Base-by-base conservation (phyloP, 2,888 invertebrate species). In the Lepidonotus clava region DNA sequence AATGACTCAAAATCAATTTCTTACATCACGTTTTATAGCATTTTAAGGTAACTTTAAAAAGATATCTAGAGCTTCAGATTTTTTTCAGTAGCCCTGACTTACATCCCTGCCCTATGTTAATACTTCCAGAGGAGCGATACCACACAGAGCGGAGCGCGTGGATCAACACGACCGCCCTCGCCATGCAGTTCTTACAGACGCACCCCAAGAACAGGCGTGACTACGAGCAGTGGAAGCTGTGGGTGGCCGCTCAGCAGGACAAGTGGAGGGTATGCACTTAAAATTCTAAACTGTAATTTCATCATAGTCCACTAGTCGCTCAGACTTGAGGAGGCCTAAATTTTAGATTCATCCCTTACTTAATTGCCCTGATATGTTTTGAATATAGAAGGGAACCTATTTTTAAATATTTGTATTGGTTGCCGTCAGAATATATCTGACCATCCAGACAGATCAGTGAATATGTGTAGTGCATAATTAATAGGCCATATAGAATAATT, bases 91-190 rank as follows among this genome's bases (percentile, higher is more conserved):
- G n/a, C n/a, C n/a, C n/a, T n/a, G n/a, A n/a, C n/a, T n/a, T n/a
- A n/a, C n/a, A n/a, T n/a, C n/a, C n/a, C n/a, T n/a, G n/a, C n/a
- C n/a, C n/a, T n/a, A n/a, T n/a, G n/a, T n/a, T n/a, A n/a, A n/a
- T n/a, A n/a, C 11, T 38, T 84, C 24, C 90, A 94, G 94, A 90
- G 93, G 94, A 91, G 87, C 91, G 89, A 87, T 94, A 80, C 94
- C 95, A 90, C 92, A 90, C 91, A 38, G 94, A 92, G 89, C 92
- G 91, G 88, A 94, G 94, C 71, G 94, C 94, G 88, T 95, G 95
- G 85, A 90, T 95, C 0, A 95, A 95, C 90, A 95, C 95, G 0
- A 94, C 94, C 77, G 92, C 93, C 67, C 94, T 95, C 88, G 95
- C 95, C 0, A 93, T 94, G 66, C 92, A 94, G 67, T 95, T 94